A percentile compares a stretch with the other conserved stretches of the same genome.
Conservation (phyloP, 2,113 vertebrate genomes). For the Hypomesus transpacificus region DNA sequence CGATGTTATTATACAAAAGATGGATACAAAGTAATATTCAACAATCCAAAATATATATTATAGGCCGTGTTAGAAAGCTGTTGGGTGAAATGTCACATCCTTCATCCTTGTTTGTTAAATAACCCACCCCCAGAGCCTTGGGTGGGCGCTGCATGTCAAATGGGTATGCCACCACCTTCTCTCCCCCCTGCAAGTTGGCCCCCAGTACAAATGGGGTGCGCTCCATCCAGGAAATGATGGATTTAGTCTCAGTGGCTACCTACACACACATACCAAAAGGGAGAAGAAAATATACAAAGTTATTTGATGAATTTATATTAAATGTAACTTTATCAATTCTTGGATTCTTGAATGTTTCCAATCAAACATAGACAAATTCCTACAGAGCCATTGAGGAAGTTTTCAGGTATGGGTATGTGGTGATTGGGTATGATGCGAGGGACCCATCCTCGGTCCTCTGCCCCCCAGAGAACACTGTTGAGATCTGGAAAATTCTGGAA, state of each 20-base stretch:
- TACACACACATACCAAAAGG: constrained; percentile 39
- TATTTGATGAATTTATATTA: too few relatives aligned
- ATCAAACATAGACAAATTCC: background rate
- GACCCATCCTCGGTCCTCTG: constrained; percentile 85
- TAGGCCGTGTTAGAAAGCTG: too few relatives aligned
- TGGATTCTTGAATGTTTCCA: background rate
- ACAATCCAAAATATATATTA: too few relatives aligned
- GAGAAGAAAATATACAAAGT: background rate
- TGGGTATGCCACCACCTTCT: constrained; percentile 85
- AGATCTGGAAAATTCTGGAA: constrained; percentile 94
- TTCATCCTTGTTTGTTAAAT: background rate
- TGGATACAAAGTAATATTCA: too few relatives aligned
- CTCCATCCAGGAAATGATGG: constrained; percentile 93
- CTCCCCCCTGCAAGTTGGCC: constrained; percentile 92
- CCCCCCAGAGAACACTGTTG: constrained; percentile 85
- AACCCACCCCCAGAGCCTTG: constrained; percentile 46
- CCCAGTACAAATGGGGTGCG: constrained; percentile 91
- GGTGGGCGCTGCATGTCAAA: constrained; percentile 68
- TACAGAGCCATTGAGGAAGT: constrained; percentile 79
- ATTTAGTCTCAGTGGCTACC: constrained; percentile 87
- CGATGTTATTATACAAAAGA: too few relatives aligned
- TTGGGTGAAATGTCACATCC: too few relatives aligned
- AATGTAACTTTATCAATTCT: too few relatives aligned
- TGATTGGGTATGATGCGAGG: constrained; percentile 85
- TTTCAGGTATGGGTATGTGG: constrained; percentile 82